Base-by-base conservation (phyloP, 30 jellyfish, hydroid and myxozoan species). In the Cassiopea andromeda region DNA sequence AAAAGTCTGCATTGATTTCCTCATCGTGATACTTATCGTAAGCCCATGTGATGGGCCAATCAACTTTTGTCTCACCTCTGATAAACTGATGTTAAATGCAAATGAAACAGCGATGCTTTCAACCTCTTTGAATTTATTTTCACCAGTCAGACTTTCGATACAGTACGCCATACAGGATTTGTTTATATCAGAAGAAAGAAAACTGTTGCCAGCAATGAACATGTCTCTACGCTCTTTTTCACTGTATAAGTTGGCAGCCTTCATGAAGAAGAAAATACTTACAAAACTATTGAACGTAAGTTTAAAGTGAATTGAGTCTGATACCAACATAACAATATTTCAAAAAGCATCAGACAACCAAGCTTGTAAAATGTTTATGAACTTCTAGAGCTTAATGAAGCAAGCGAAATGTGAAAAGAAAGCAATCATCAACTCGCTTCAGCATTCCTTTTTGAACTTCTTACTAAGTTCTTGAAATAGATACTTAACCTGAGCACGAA, bases 191-290 rank as follows among this genome's bases (percentile, higher is more conserved):
- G 44, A 16, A 69, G 13, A 3, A 3, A 47, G 46, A 8, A 16
- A 60, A 1, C 57, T 60, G 7, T 75, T 19, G 5, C 74, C 88
- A 44, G 61, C 14, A 1, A 46, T 76, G 83, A 86, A 50, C 48
- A 5, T 5, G 44, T 45, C 75, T 46, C 93, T 61, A 15, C 81
- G 77, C 13, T 77, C 77, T 67, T 13, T 47, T 64, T 76, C 93
- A 47, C 83, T 86, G 67, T 64, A 86, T 1, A 86, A 82, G 68
- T 86, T 86, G 18, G 89, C 71, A 48, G 79, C 93, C 93, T 78
- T 48, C 73, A 64, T 54, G 64, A 54, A 54, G 10, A 54, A 3
- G 64, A 10, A 54, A 54, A 54, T 54, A 54, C 0, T 10, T 6
- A 43, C 7, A 68, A 43, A 68, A n/a, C 77, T 4, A 14, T 18